Conservation (phyloP, 2,113 vertebrate genomes). For the Crotalus horridus region DNA sequence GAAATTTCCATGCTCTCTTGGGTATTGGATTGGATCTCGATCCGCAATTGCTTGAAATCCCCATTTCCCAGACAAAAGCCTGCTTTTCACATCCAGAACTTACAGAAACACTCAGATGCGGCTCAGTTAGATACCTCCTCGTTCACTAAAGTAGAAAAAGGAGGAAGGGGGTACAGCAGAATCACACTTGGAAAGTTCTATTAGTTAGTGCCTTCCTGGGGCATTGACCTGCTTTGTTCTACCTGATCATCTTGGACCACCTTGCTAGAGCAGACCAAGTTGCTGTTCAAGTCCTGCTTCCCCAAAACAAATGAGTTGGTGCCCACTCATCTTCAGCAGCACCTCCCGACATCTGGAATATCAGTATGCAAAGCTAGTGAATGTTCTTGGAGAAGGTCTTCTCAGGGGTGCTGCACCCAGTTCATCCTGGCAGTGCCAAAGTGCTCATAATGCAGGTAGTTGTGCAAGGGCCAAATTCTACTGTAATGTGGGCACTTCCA, state of each 20-base stretch:
- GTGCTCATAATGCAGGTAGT: conserved; percentile 99
- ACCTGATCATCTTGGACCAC: not conserved
- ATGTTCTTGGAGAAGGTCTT: not conserved
- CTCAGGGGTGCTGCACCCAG: not conserved
- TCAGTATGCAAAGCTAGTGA: not conserved
- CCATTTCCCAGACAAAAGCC: not conserved
- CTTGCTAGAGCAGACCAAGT: not conserved
- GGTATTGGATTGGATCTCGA: not conserved
- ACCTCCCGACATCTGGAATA: not conserved
- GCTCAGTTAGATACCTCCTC: not conserved
- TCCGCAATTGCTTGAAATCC: not conserved
- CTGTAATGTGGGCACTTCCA: conserved; percentile 96
- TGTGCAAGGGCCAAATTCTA: conserved; percentile 71
- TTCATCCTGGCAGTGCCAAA: conserved; percentile 86
- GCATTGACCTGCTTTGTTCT: not conserved
- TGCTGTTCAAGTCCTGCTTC: not conserved
- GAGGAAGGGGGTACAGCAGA: not conserved
- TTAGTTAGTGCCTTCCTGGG: not conserved
- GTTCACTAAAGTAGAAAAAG: not conserved
- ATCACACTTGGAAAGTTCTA: not conserved
- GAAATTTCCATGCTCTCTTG: not conserved
- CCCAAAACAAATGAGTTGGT: not conserved
- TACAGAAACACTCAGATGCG: too few relatives aligned
- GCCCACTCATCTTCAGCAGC: not conserved
- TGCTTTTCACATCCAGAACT: not conserved